A percentile compares a stretch with the other conserved stretches of the same genome.
These are phyloP conservation scores for Amphimallon solstitiale DNA, from an alignment of 2,888 invertebrate species.

Conservation along the genomic window DNA sequence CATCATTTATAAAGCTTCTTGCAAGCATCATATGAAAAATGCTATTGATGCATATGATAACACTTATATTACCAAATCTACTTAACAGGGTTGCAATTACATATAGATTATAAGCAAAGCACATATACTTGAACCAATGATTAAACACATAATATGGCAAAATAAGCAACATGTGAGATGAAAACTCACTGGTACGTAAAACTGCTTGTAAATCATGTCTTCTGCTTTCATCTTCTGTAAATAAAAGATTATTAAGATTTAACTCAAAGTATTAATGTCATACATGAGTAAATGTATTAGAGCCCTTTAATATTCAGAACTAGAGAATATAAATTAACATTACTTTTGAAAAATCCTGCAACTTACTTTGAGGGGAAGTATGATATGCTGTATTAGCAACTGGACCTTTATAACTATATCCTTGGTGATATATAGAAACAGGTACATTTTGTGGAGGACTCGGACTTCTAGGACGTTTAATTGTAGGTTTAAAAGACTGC, in stretches of 20 bases:
- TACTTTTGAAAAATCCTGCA: background rate
- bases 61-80: too few species aligned
- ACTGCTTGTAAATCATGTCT: slow-evolving; percentile 84
- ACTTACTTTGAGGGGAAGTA: slow-evolving; percentile 69
- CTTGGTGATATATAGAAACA: slow-evolving; percentile 65
- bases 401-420: slow-evolving; percentile 66
- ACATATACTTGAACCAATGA: slow-evolving; percentile 10
- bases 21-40: too few species aligned
- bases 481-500: slow-evolving; percentile 64
- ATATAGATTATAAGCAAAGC: slow-evolving; percentile 20
- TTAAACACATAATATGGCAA: slow-evolving; percentile 13
- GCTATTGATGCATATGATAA: too few species aligned
- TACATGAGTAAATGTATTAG: background rate
- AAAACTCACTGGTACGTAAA: slow-evolving; percentile 85
- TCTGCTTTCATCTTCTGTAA: slow-evolving; percentile 79
- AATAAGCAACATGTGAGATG: slow-evolving; percentile 35
- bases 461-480: slow-evolving; percentile 75
- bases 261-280: too few species aligned
- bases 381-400: slow-evolving; percentile 70
- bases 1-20: too few species aligned
- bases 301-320: background rate
- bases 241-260: slow-evolving; percentile 49
- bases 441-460: slow-evolving; percentile 72
- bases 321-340: background rate
- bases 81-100: too few species aligned